These are phyloP conservation scores for Aspidiotus destructor DNA, from an alignment of 2,888 invertebrate genomes.

Conservation along the genomic window DNA sequence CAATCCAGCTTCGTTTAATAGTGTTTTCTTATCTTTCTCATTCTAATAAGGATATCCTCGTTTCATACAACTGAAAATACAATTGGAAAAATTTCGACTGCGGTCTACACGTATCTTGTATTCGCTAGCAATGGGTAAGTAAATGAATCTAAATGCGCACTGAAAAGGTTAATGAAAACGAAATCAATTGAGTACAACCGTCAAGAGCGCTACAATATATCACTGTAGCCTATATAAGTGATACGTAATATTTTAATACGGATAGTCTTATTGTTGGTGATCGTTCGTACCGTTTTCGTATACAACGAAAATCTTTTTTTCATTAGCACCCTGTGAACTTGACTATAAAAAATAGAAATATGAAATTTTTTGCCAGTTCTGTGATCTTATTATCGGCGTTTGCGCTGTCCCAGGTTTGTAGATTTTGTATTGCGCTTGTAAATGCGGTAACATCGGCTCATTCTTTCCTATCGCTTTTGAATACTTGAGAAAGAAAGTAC, in stretches of 20 bases:
- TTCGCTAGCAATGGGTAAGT: slow-evolving; percentile 19
- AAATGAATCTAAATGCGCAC: slow-evolving; percentile 11
- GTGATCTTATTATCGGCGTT: slow-evolving; percentile 9
- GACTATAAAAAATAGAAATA: background rate
- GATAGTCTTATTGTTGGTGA: background rate
- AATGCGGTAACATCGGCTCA: too few species aligned
- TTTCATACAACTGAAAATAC: slow-evolving; percentile 3
- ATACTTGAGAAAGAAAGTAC: too few species aligned
- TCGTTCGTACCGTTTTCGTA: background rate
- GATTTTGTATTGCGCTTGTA: too few species aligned
- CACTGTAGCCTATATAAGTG: slow-evolving; percentile 18
- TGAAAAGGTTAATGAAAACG: slow-evolving; percentile 9
- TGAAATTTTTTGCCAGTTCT: slow-evolving; percentile 17
- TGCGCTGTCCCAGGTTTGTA: slow-evolving; percentile 18
- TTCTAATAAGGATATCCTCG: slow-evolving; percentile 31
- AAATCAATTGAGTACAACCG: slow-evolving; percentile 12
- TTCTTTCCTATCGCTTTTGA: too few species aligned
- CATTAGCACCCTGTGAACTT: too few species aligned
- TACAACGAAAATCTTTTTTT: background rate
- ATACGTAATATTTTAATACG: background rate
- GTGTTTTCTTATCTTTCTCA: slow-evolving; percentile 3
- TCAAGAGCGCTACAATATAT: slow-evolving; percentile 8
- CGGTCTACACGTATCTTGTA: slow-evolving; percentile 1
- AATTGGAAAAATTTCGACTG: slow-evolving; percentile 21
- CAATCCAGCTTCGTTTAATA: slow-evolving; percentile 11